These are phyloP conservation scores for Montipora capitata DNA, from an alignment of 92 coral and sea anemone species.

Conservation along the genomic window DNA sequence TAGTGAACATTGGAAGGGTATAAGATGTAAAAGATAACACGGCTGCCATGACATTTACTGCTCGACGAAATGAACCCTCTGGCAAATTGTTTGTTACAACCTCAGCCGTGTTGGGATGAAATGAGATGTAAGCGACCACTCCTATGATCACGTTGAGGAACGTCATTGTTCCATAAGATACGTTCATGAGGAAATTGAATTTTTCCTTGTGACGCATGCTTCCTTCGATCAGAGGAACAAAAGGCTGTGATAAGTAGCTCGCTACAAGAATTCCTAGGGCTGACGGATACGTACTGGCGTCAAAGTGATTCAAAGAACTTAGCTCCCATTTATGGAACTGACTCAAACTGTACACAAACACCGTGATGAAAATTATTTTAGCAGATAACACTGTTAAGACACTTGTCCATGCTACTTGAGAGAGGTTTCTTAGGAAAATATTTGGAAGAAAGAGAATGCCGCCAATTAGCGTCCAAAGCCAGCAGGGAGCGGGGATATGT, in stretches of 20 bases:
- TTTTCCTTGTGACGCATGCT: conserved; percentile 87
- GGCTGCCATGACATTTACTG: conserved; percentile 91
- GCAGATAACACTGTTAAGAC: conserved; percentile 90
- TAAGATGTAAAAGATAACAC: conserved; percentile 91
- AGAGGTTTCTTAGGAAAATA: conserved; percentile 84
- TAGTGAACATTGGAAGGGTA: conserved; percentile 97
- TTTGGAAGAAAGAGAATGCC: conserved; percentile 91
- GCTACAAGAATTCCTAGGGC: conserved; percentile 96
- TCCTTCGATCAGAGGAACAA: conserved; percentile 95
- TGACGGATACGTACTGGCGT: conserved; percentile 85
- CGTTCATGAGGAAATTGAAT: conserved; percentile 77
- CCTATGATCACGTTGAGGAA: conserved; percentile 87
- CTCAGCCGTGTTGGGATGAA: conserved; percentile 83
- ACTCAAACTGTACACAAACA: conserved; percentile 82
- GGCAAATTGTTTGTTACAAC: conserved; percentile 94
- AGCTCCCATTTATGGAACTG: conserved; percentile 83
- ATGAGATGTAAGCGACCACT: conserved; percentile 83
- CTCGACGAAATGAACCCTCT: conserved; percentile 83
- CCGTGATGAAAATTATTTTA: conserved; percentile 86
- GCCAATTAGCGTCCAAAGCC: conserved; percentile 88
- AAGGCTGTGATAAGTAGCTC: conserved; percentile 96
- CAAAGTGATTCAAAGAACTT: conserved; percentile 82
- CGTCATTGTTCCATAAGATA: conserved; percentile 88
- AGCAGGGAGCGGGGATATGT: conserved; percentile 60
- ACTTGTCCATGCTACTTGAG: conserved; percentile 99